Percentiles rank a stretch among this genome's conserved stretches.
Evolutionary conservation across 2,113 vertebrate genomes (phyloP).

Genomic region (Anas platyrhynchos): DNA sequence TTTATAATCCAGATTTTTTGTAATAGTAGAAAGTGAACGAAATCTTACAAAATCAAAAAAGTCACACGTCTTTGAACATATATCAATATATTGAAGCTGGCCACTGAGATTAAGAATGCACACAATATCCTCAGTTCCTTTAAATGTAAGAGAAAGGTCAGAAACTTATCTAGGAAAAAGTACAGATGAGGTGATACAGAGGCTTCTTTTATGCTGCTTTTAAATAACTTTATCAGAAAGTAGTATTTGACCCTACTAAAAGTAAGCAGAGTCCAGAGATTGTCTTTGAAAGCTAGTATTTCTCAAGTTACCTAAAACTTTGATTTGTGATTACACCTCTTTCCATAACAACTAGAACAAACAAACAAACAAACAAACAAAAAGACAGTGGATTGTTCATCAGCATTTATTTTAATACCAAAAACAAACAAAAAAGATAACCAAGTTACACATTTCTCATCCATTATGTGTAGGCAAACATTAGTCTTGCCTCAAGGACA

Average conservation of each 20-base stretch:
- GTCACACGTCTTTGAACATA: neutral
- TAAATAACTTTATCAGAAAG: conserved; percentile 43
- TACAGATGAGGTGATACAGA: conserved; percentile 14
- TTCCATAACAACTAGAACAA: neutral
- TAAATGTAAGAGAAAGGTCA: conserved; percentile 26
- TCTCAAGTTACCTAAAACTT: conserved; percentile 36
- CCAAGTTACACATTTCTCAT: neutral
- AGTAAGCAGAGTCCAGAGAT: conserved; percentile 9
- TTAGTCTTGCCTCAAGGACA: neutral
- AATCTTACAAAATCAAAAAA: neutral
- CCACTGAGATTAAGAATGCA: conserved; percentile 28
- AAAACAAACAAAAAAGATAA: neutral
- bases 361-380: neutral
- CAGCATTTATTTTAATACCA: neutral
- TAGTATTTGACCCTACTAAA: conserved; percentile 48
- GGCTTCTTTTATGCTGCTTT: conserved; percentile 39
- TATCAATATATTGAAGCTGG: neutral
- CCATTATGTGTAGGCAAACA: neutral
- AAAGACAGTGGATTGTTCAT: neutral
- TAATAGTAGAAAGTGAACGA: neutral
- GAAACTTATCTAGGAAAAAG: neutral
- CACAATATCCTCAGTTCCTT: neutral
- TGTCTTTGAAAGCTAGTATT: conserved; percentile 30
- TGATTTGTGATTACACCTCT: neutral
- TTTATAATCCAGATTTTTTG: neutral